phyloP scores from a whole-genome alignment of 2,888 invertebrate genomes.

The Caenorhabditis sp. region DNA sequence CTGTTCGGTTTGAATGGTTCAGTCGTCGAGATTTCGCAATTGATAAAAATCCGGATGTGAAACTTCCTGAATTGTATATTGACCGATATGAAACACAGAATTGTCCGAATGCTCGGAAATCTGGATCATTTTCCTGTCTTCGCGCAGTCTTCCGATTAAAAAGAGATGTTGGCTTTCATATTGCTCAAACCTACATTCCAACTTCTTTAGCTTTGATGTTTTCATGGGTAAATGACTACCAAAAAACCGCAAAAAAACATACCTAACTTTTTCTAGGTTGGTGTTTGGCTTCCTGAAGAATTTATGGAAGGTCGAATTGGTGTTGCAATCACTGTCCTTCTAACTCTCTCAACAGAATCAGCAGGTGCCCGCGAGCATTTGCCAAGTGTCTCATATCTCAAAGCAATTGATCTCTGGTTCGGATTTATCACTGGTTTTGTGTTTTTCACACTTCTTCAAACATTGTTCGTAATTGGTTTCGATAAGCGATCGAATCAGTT shows the following conservation, averaged over 20 bases:
- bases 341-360: conserved; percentile 70
- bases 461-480: conserved; percentile 70
- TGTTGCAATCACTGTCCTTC: conserved; percentile 70
- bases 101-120: conserved; percentile 60
- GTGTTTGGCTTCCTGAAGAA: conserved; percentile 71
- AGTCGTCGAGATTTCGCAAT: conserved; percentile 65
- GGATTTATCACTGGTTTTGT: conserved; percentile 71
- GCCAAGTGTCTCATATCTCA: conserved; percentile 70
- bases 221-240: conserved; percentile 60
- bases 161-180: conserved; percentile 70
- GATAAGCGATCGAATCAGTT: conserved; percentile 69
- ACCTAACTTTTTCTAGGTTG: conserved; percentile 56
- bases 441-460: conserved; percentile 70
- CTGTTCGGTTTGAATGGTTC: conserved; percentile 71
- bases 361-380: conserved; percentile 70
- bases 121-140: conserved; percentile 48
- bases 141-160: conserved; percentile 68
- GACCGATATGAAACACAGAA: conserved; percentile 61
- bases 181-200: conserved; percentile 70
- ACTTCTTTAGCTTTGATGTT: conserved; percentile 71
- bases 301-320: conserved; percentile 71
- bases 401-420: conserved; percentile 71
- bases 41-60: conserved; percentile 70
- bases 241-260: no score
- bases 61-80: conserved; percentile 69